Conservation (phyloP, 2,797 vertebrate species). For the Acanthiza pusilla region DNA sequence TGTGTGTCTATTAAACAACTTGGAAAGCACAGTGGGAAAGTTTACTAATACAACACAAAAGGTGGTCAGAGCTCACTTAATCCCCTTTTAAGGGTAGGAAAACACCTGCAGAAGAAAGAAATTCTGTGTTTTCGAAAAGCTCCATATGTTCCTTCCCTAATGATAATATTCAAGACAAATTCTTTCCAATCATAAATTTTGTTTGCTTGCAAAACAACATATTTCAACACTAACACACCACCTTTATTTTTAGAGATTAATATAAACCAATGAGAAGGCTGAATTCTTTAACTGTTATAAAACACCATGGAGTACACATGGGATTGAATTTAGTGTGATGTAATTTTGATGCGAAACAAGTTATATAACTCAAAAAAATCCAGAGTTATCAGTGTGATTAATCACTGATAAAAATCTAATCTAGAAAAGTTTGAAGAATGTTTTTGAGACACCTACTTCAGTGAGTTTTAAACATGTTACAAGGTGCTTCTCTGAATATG, state of each 20-base stretch:
- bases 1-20: not conserved
- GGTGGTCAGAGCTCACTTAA: not conserved
- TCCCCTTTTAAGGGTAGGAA: not conserved
- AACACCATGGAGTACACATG: not conserved
- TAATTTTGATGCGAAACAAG: not conserved
- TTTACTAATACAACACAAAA: constrained; percentile 34
- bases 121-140: not conserved
- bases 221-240: not conserved
- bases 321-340: not conserved
- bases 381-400: not conserved
- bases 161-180: not conserved
- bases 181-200: not conserved
- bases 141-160: not conserved
- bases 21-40: constrained; percentile 1
- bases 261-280: not conserved
- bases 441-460: not conserved
- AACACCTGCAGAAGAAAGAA: not conserved
- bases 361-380: not conserved
- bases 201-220: not conserved
- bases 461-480: not conserved
- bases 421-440: not conserved
- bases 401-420: not conserved
- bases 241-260: not conserved
- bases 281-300: not conserved
- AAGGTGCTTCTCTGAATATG: not conserved